A percentile compares a stretch with the other conserved stretches of the same genome.
These are phyloP conservation scores for Parnassius smintheus DNA, from an alignment of 2,888 invertebrate species.

Conservation along the genomic window DNA sequence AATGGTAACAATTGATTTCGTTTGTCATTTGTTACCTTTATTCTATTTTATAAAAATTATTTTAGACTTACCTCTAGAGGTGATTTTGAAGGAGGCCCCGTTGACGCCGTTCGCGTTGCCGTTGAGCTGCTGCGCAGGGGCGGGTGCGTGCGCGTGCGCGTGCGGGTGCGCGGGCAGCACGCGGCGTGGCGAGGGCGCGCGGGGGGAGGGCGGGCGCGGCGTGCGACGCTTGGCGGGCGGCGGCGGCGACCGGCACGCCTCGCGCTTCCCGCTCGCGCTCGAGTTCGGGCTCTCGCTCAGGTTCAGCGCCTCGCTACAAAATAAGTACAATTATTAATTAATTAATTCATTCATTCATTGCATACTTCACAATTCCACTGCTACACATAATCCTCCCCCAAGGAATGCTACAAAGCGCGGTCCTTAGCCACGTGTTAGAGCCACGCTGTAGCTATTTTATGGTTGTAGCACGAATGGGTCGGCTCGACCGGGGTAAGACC, in stretches of 20 bases:
- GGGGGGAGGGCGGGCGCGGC: slow-evolving; percentile 56
- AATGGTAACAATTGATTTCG: too few species aligned
- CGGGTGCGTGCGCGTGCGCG: slow-evolving; percentile 30
- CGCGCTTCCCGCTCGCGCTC: slow-evolving; percentile 62
- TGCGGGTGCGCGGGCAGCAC: slow-evolving; percentile 49
- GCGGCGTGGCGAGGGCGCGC: slow-evolving; percentile 39
- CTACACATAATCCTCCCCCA: too few species aligned
- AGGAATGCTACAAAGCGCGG: too few species aligned
- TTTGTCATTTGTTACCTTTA: too few species aligned
- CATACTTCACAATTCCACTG: too few species aligned
- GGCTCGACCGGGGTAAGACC: too few species aligned
- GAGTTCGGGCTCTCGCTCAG: slow-evolving; percentile 84
- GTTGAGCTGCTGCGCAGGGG: slow-evolving; percentile 40
- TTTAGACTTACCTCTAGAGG: slow-evolving; percentile 85
- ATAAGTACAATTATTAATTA: too few species aligned
- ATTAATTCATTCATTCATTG: too few species aligned
- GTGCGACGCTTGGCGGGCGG: slow-evolving; percentile 83
- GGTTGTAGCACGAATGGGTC: too few species aligned
- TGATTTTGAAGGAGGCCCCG: slow-evolving; percentile 92
- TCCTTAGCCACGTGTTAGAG: too few species aligned
- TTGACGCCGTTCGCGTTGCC: slow-evolving; percentile 50
- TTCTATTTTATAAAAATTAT: too few species aligned
- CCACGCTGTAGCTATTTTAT: too few species aligned
- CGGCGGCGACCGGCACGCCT: slow-evolving; percentile 77
- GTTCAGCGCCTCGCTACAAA: slow-evolving; percentile 89